These are phyloP conservation scores for Tetraodon nigroviridis DNA, from an alignment of 2,113 vertebrate genomes.

Conservation along the genomic window DNA sequence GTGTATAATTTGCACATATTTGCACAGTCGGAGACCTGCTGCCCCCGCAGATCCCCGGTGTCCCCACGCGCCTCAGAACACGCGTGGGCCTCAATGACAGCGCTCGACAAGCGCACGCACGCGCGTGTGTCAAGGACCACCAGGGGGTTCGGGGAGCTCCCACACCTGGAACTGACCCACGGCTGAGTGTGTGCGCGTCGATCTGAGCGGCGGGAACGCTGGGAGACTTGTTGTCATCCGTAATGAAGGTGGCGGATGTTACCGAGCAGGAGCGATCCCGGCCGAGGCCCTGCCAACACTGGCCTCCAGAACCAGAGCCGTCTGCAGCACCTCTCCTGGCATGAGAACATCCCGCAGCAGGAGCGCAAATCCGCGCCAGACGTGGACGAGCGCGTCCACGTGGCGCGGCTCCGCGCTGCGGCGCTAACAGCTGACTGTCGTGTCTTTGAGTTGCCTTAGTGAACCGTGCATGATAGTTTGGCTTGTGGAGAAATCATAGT, in stretches of 20 bases:
- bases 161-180: background rate
- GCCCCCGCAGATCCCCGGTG: background rate
- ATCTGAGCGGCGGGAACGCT: too few species aligned
- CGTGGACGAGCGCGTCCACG: background rate
- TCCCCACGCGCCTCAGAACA: background rate
- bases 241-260: too few species aligned
- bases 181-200: too few species aligned
- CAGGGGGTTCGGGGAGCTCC: slow-evolving; percentile 4
- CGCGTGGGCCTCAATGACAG: too few species aligned
- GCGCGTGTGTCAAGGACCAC: too few species aligned
- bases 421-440: slow-evolving; percentile 40
- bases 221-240: too few species aligned
- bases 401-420: background rate
- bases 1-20: slow-evolving; percentile 31
- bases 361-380: too few species aligned
- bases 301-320: too few species aligned
- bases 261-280: too few species aligned
- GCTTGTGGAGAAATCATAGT: slow-evolving; percentile 53
- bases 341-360: background rate
- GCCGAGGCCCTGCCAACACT: too few species aligned
- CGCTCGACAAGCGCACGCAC: background rate
- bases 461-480: slow-evolving; percentile 57
- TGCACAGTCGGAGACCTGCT: slow-evolving; percentile 37
- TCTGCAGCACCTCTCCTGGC: slow-evolving; percentile 7
- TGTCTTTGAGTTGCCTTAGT: slow-evolving; percentile 64